A percentile compares a stretch with the other conserved stretches of the same genome.
Evolutionary conservation across 2,888 invertebrate genomes (phyloP).

Genomic region (Saturnia japonica): DNA sequence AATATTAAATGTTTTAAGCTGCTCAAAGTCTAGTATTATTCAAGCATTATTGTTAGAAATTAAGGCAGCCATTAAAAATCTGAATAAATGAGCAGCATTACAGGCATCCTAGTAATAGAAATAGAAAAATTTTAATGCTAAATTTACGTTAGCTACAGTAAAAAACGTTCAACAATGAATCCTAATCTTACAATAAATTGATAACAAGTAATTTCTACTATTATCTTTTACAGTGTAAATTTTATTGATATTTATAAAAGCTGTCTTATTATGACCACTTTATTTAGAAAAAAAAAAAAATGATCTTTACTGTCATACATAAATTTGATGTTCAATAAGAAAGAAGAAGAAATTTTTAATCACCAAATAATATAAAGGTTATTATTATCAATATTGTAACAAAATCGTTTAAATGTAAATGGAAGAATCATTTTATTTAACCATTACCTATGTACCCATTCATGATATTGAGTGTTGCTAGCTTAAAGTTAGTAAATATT

Average conservation of each 20-base stretch:
- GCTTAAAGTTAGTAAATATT: neutral
- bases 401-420: neutral
- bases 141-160: slow-evolving; percentile 47
- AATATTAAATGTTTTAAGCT: slow-evolving; percentile 1
- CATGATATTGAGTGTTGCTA: slow-evolving; percentile 2
- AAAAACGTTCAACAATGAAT: slow-evolving; percentile 56
- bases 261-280: neutral
- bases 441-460: neutral
- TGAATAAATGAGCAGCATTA: slow-evolving; percentile 5
- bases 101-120: slow-evolving; percentile 16
- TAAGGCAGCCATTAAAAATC: neutral
- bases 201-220: slow-evolving; percentile 23
- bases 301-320: neutral
- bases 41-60: slow-evolving; percentile 7
- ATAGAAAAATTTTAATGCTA: slow-evolving; percentile 17
- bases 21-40: neutral
- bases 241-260: neutral
- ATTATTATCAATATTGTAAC: neutral
- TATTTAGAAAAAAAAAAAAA: neutral
- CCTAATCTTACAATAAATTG: slow-evolving; percentile 35
- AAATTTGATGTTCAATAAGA: neutral
- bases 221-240: neutral
- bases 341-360: neutral
- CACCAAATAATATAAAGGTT: neutral
- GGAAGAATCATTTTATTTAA: neutral